Conservation (phyloP, 2,113 vertebrate species). For the Tachycineta bicolor region DNA sequence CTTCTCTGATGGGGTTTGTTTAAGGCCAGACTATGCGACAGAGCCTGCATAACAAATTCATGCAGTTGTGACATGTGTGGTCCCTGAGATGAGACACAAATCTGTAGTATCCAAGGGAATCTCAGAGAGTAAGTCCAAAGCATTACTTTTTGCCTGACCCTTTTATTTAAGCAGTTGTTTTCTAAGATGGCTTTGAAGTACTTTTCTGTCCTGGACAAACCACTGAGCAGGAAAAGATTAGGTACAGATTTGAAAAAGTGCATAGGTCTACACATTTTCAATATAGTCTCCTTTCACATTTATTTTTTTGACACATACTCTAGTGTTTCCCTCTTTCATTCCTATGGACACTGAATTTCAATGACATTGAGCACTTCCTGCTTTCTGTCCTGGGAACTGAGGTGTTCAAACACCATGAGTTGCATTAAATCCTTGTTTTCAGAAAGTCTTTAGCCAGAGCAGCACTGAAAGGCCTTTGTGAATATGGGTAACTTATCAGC, state of each 20-base stretch:
- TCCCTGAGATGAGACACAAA: background rate
- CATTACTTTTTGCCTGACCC: background rate
- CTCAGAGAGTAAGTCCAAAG: background rate
- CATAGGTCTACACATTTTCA: background rate
- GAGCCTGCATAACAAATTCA: background rate
- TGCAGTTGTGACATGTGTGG: accelerated
- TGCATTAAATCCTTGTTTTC: background rate
- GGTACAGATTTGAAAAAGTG: background rate
- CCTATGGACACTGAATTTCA: background rate
- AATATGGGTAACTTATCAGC: background rate
- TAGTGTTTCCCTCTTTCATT: background rate
- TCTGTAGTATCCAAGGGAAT: background rate
- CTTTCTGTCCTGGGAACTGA: background rate
- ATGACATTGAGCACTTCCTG: background rate
- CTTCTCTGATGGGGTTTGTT: background rate
- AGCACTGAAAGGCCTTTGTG: background rate
- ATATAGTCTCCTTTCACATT: background rate
- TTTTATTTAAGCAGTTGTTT: background rate
- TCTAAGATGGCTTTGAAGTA: background rate
- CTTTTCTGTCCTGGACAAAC: background rate
- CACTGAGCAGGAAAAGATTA: background rate
- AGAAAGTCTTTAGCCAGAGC: background rate
- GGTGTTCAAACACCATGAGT: background rate
- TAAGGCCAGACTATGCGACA: background rate
- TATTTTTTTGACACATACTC: background rate